These are phyloP conservation scores for Oryzias javanicus DNA, from an alignment of 2,113 vertebrate species.

Conservation along the genomic window DNA sequence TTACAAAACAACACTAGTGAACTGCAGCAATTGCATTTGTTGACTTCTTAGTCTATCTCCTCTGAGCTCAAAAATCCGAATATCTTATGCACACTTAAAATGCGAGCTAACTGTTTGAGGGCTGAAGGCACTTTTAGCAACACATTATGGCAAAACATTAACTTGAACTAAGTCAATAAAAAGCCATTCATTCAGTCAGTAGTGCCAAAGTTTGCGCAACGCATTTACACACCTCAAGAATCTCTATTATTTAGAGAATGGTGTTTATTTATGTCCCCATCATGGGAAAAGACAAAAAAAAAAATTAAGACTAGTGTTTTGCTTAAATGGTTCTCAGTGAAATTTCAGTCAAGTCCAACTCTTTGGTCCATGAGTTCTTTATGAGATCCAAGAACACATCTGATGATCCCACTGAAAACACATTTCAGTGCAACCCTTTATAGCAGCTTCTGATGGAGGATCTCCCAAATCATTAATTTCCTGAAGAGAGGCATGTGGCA, in stretches of 20 bases:
- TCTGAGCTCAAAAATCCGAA: slow-evolving; percentile 8
- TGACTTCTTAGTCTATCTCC: background rate
- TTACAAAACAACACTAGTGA: too few species aligned
- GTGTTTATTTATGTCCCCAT: slow-evolving; percentile 19
- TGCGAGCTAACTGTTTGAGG: slow-evolving; percentile 22
- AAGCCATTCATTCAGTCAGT: slow-evolving; percentile 52
- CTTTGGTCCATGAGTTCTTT: slow-evolving; percentile 42
- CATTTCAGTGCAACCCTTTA: slow-evolving; percentile 47
- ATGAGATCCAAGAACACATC: slow-evolving; percentile 5
- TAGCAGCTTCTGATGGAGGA: slow-evolving; percentile 88
- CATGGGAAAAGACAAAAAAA: slow-evolving; percentile 24
- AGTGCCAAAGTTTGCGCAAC: slow-evolving; percentile 48
- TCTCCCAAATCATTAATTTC: slow-evolving; percentile 93
- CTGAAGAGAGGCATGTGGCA: slow-evolving; percentile 91
- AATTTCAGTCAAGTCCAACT: slow-evolving; percentile 20
- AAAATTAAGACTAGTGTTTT: slow-evolving; percentile 49
- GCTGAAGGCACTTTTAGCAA: slow-evolving; percentile 68
- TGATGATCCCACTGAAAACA: slow-evolving; percentile 1
- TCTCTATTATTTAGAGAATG: slow-evolving; percentile 71
- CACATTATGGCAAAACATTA: slow-evolving; percentile 18
- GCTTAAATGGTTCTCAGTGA: slow-evolving; percentile 19
- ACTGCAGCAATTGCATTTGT: too few species aligned
- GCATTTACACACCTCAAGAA: slow-evolving; percentile 21
- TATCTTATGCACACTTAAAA: background rate
- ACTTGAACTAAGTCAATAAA: slow-evolving; percentile 30